Percentiles rank a stretch among this genome's conserved stretches.
Evolutionary conservation across 2,888 invertebrate species (phyloP).

Genomic region (Rosalia funebris): DNA sequence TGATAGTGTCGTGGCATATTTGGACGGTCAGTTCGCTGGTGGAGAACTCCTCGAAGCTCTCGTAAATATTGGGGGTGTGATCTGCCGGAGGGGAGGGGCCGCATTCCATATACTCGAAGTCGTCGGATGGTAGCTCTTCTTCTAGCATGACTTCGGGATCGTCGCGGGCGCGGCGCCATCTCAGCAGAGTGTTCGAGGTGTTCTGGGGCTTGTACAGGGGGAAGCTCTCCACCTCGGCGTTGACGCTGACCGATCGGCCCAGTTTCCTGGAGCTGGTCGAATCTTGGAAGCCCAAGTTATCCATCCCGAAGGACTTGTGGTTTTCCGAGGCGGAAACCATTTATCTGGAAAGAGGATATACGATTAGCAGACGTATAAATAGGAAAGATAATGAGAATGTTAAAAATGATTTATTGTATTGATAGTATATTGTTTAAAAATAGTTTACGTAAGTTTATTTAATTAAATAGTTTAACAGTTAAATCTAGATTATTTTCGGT

Average conservation of each 20-base stretch:
- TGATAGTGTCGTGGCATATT: constrained; percentile 78
- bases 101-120: constrained; percentile 82
- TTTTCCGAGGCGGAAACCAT: constrained; percentile 58
- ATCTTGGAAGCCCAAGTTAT: constrained; percentile 62
- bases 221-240: constrained; percentile 60
- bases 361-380: too few species aligned
- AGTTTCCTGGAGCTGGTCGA: constrained; percentile 54
- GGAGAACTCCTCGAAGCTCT: constrained; percentile 77
- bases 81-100: constrained; percentile 84
- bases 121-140: constrained; percentile 75
- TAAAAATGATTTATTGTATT: too few species aligned
- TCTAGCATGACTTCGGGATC: constrained; percentile 68
- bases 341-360: constrained; percentile 49
- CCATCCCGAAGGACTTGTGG: constrained; percentile 56
- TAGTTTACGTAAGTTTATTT: too few species aligned
- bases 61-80: constrained; percentile 83
- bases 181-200: constrained; percentile 44
- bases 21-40: constrained; percentile 77
- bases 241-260: constrained; percentile 64
- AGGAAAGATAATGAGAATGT: too few species aligned
- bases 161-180: constrained; percentile 55
- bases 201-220: constrained; percentile 59
- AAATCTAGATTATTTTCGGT: too few species aligned
- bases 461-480: too few species aligned
- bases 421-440: too few species aligned